Evolutionary conservation across 2,797 vertebrate genomes (phyloP).

Genomic region (Brachymystax lenok): DNA sequence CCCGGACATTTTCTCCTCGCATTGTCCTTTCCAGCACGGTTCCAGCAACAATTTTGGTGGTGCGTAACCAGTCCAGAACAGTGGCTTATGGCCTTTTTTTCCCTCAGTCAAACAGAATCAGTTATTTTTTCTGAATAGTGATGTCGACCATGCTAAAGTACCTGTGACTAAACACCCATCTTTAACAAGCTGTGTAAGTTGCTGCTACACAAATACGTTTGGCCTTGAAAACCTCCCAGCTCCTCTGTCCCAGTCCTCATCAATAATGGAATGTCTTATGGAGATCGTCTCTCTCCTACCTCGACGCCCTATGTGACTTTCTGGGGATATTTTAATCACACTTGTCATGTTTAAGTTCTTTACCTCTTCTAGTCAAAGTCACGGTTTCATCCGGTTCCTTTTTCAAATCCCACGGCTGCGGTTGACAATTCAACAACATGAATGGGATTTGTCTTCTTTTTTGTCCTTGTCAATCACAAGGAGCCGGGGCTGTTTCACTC

Average conservation of each 20-base stretch:
- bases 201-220: slow-evolving; percentile 38
- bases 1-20: background rate
- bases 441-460: slow-evolving; percentile 72
- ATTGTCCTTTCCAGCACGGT: background rate
- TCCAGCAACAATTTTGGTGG: background rate
- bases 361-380: slow-evolving; percentile 78
- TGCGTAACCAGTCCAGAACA: background rate
- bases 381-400: slow-evolving; percentile 72
- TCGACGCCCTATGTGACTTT: slow-evolving; percentile 67
- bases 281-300: slow-evolving; percentile 65
- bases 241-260: slow-evolving; percentile 57
- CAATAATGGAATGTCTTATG: slow-evolving; percentile 76
- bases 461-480: slow-evolving; percentile 83
- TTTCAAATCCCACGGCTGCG: slow-evolving; percentile 68
- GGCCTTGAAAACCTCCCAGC: slow-evolving; percentile 67
- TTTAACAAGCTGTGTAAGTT: slow-evolving; percentile 32
- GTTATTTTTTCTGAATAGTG: background rate
- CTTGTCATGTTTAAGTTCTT: slow-evolving; percentile 74
- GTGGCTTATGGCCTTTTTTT: background rate
- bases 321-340: slow-evolving; percentile 75
- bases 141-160: slow-evolving; percentile 20
- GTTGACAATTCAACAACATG: slow-evolving; percentile 79
- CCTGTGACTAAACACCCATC: slow-evolving; percentile 28
- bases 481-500: slow-evolving; percentile 50
- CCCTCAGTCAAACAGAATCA: background rate